These are phyloP conservation scores for Helicoverpa zea DNA, from an alignment of 1,140 invertebrate species.

Conservation along the genomic window DNA sequence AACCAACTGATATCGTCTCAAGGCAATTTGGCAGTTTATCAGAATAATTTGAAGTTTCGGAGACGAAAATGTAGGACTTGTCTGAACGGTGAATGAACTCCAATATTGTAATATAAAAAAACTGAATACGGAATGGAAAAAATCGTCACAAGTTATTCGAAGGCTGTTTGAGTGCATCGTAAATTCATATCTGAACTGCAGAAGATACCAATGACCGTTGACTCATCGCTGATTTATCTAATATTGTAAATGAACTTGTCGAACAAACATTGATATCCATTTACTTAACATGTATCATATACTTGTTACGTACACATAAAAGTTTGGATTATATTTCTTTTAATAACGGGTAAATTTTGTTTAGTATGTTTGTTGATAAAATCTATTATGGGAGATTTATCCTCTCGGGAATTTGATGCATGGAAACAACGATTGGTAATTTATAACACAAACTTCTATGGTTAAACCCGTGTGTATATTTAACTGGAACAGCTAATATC, in stretches of 20 bases:
- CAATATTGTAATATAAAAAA: no score
- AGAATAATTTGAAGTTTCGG: no score
- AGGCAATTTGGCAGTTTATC: no score
- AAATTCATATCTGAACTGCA: neutral
- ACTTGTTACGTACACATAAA: neutral
- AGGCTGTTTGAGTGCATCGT: neutral
- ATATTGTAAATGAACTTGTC: neutral
- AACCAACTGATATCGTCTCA: no score
- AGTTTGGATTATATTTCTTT: neutral
- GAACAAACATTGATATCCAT: neutral
- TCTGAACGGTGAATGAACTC: no score
- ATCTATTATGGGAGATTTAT: neutral
- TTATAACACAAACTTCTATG: neutral
- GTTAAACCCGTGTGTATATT: neutral
- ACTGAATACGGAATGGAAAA: no score
- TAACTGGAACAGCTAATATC: neutral
- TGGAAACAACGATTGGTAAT: neutral
- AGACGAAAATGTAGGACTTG: no score
- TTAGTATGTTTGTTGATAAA: neutral
- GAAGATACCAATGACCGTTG: neutral
- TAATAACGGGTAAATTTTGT: neutral
- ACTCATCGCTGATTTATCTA: neutral
- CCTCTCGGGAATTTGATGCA: neutral
- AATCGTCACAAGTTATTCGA: no score
- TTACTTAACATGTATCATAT: neutral